These are phyloP conservation scores for Mycetomoellerius zeteki DNA, from an alignment of 1,140 invertebrate genomes.

Conservation along the genomic window DNA sequence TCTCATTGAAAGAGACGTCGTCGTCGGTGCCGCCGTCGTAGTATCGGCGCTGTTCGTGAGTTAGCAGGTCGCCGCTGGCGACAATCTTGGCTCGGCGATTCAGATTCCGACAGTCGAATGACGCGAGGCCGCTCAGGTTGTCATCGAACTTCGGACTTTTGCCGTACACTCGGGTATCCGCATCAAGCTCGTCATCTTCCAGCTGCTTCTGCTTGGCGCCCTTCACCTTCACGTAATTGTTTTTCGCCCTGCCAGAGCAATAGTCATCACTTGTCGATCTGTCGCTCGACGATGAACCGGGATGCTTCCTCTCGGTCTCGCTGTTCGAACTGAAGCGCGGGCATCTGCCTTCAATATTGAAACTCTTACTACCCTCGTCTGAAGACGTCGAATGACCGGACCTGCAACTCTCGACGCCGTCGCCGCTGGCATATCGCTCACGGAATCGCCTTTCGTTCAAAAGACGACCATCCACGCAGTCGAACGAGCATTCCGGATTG, in stretches of 20 bases:
- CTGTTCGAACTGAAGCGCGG: slow-evolving; percentile 81
- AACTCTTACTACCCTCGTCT: slow-evolving; percentile 77
- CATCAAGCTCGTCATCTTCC: slow-evolving; percentile 83
- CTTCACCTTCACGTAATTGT: slow-evolving; percentile 78
- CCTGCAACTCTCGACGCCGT: slow-evolving; percentile 69
- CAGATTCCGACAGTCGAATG: slow-evolving; percentile 70
- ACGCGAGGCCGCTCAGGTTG: slow-evolving; percentile 74
- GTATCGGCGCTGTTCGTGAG: slow-evolving; percentile 65
- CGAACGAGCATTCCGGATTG: slow-evolving; percentile 79
- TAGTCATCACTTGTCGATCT: slow-evolving; percentile 74
- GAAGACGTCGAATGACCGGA: slow-evolving; percentile 80
- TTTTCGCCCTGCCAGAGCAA: slow-evolving; percentile 73
- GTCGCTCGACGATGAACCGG: slow-evolving; percentile 79
- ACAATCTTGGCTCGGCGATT: slow-evolving; percentile 62
- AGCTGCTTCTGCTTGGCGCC: slow-evolving; percentile 82
- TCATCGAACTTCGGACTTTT: slow-evolving; percentile 86
- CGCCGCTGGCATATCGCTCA: slow-evolving; percentile 46
- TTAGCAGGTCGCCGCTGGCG: slow-evolving; percentile 49
- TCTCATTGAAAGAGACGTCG: slow-evolving; percentile 75
- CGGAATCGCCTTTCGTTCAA: slow-evolving; percentile 71
- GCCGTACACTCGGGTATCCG: slow-evolving; percentile 83
- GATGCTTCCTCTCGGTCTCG: slow-evolving; percentile 81
- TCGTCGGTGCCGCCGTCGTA: slow-evolving; percentile 73
- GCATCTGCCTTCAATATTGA: slow-evolving; percentile 74
- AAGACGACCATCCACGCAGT: slow-evolving; percentile 80